These are phyloP conservation scores for Galleria mellonella DNA, from an alignment of 1,140 invertebrate species.

Conservation along the genomic window DNA sequence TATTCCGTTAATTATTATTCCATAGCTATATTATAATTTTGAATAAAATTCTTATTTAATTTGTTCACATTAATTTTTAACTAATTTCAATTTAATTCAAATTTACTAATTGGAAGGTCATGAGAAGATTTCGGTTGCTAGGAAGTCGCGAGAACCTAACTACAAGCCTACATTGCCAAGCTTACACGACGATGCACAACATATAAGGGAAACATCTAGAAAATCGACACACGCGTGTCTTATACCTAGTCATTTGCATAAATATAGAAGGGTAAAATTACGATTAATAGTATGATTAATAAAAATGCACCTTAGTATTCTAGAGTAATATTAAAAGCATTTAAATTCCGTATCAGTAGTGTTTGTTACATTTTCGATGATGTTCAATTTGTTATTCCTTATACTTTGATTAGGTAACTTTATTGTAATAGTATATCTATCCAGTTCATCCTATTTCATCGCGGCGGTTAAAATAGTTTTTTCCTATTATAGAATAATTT, in stretches of 20 bases:
- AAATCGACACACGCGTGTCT: conserved; percentile 56
- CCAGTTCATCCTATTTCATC: conserved; percentile 9
- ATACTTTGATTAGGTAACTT: conserved; percentile 17
- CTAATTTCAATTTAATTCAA: conserved; percentile 51
- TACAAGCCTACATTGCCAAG: conserved; percentile 65
- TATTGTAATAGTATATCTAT: conserved; percentile 10
- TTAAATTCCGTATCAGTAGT: conserved; percentile 37
- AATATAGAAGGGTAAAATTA: conserved; percentile 59
- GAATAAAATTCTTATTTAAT: conserved; percentile 37
- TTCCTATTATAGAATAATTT: conserved; percentile 24
- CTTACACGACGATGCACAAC: conserved; percentile 63
- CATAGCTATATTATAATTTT: conserved; percentile 43
- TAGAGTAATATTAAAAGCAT: conserved; percentile 54
- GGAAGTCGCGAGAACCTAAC: conserved; percentile 69
- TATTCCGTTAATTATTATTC: conserved; percentile 17
- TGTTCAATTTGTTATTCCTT: not conserved
- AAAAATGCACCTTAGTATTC: conserved; percentile 65
- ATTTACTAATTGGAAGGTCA: conserved; percentile 65
- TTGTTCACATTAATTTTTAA: conserved; percentile 53
- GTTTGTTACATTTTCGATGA: conserved; percentile 13
- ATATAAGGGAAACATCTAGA: conserved; percentile 61
- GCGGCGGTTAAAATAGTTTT: conserved; percentile 4
- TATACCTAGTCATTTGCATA: conserved; percentile 51
- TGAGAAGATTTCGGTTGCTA: conserved; percentile 65
- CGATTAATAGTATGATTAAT: conserved; percentile 48